Conservation (phyloP, 2,113 vertebrate genomes). For the Atrichornis clamosus region DNA sequence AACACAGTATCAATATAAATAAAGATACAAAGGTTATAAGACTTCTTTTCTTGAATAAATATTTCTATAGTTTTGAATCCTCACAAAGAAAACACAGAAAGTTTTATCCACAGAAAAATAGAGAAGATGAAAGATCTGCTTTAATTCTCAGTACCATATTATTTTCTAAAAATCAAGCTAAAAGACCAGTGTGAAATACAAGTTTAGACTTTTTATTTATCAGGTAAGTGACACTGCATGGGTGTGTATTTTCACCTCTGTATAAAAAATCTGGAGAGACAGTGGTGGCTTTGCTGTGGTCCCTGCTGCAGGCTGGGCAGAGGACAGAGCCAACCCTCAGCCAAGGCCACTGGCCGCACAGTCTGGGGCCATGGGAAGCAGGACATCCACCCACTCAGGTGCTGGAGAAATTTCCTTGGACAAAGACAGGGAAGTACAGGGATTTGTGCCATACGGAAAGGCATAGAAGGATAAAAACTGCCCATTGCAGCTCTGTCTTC, state of each 20-base stretch:
- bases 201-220: not conserved
- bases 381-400: not conserved
- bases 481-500: not conserved
- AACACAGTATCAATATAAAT: not conserved
- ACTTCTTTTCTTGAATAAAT: not conserved
- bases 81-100: not conserved
- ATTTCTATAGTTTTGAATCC: not conserved
- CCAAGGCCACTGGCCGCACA: not conserved
- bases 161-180: not conserved
- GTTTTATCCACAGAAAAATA: not conserved
- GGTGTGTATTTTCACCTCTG: not conserved
- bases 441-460: not conserved
- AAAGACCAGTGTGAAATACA: not conserved
- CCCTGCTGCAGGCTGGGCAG: not conserved
- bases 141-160: not conserved
- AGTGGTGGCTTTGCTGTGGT: not conserved
- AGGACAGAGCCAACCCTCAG: not conserved
- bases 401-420: not conserved
- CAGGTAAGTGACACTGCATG: not conserved
- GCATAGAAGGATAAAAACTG: not conserved
- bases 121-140: not conserved
- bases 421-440: rapidly evolving
- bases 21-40: not conserved
- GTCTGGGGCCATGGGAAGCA: rapidly evolving
- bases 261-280: not conserved